Evolutionary conservation across 92 coral and sea anemone genomes (phyloP).

Genomic region (Porites lobata): DNA sequence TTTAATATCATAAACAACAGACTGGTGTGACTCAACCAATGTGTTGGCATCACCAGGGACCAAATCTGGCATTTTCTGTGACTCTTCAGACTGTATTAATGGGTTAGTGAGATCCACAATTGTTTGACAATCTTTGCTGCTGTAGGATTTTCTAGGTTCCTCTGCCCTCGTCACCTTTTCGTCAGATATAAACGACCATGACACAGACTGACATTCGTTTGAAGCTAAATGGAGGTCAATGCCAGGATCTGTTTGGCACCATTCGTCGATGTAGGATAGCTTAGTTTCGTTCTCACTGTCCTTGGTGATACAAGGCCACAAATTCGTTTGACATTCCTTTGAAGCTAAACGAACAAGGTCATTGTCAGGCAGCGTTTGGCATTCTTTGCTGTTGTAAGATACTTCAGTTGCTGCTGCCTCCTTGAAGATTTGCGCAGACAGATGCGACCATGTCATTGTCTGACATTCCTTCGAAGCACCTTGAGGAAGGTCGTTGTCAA

Average conservation of each 20-base stretch:
- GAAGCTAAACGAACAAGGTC: neutral
- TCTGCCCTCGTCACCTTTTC: neutral
- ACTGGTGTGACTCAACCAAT: neutral
- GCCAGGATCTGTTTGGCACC: constrained; percentile 26
- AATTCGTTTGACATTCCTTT: neutral
- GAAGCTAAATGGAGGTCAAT: neutral
- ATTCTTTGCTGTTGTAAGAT: constrained; percentile 5
- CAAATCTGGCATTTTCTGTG: constrained; percentile 6
- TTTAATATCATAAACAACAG: neutral
- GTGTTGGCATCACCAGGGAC: neutral
- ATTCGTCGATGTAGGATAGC: neutral
- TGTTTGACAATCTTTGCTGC: constrained; percentile 30
- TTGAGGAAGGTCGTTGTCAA: neutral
- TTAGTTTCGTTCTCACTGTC: neutral
- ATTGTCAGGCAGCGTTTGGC: constrained; percentile 5
- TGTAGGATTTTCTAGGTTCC: neutral
- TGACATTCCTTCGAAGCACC: neutral
- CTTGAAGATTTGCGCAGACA: too few species aligned
- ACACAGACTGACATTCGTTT: constrained; percentile 29
- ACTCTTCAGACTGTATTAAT: neutral
- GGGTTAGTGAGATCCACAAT: neutral
- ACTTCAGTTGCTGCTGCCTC: neutral
- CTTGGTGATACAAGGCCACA: too few species aligned
- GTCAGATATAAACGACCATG: neutral
- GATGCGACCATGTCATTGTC: neutral